These are phyloP conservation scores for Lumbricus terrestris DNA, from an alignment of 2,888 invertebrate species.

Conservation along the genomic window DNA sequence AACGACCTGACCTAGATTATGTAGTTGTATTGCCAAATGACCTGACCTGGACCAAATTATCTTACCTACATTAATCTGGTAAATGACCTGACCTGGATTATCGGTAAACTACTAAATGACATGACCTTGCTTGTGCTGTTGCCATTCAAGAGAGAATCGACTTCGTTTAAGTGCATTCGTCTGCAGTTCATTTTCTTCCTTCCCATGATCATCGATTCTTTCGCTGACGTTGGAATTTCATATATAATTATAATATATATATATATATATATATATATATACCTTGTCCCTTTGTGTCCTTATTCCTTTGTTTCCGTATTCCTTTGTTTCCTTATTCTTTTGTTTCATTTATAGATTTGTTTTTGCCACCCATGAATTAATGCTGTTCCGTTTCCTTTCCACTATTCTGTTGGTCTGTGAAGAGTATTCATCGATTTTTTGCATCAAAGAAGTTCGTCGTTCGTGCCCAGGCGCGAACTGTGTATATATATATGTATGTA, in stretches of 20 bases:
- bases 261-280: too few relatives aligned
- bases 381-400: not conserved
- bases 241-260: too few relatives aligned
- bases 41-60: too few relatives aligned
- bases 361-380: not conserved
- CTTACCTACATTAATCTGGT: too few relatives aligned
- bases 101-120: too few relatives aligned
- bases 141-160: not conserved
- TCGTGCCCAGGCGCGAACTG: not conserved
- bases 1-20: too few relatives aligned
- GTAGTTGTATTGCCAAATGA: too few relatives aligned
- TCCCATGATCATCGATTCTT: not conserved
- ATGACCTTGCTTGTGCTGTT: too few relatives aligned
- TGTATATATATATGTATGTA: too few relatives aligned
- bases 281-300: not conserved
- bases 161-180: not conserved
- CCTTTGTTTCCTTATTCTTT: too few relatives aligned
- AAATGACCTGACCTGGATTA: too few relatives aligned
- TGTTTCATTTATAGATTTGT: not conserved
- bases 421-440: not conserved
- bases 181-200: not conserved
- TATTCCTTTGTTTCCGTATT: not conserved
- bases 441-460: not conserved
- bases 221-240: not conserved
- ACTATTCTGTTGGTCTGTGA: not conserved